Evolutionary conservation across 2,797 vertebrate genomes (phyloP).

Genomic region (Mormyrus proboscirostris): DNA sequence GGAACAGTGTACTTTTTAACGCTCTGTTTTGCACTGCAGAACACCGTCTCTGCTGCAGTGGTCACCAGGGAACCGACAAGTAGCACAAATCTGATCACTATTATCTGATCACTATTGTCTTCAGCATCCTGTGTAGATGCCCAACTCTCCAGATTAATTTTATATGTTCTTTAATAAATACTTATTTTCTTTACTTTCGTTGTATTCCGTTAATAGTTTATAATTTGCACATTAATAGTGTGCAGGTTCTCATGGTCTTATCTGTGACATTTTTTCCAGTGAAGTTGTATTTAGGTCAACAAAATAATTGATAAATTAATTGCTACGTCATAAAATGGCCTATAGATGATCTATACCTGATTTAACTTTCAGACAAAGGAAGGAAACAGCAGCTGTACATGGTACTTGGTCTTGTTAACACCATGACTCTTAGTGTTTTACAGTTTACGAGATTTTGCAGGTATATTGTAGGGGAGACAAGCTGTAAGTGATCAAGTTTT

Average conservation of each 20-base stretch:
- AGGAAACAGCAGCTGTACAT: not conserved
- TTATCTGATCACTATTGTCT: not conserved
- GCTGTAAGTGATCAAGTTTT: not conserved
- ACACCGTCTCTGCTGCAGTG: not conserved
- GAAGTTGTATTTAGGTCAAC: not conserved
- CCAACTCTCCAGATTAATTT: not conserved
- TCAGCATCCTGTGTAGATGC: not conserved
- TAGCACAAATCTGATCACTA: not conserved
- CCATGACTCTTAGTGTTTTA: not conserved
- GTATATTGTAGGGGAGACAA: not conserved
- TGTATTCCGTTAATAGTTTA: not conserved
- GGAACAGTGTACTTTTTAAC: not conserved
- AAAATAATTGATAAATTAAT: not conserved
- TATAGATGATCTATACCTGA: not conserved
- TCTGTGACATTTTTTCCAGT: not conserved
- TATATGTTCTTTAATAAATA: not conserved
- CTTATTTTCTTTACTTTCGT: not conserved
- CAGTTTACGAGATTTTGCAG: not conserved
- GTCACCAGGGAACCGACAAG: not conserved
- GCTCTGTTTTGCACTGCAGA: not conserved
- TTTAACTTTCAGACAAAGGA: not conserved
- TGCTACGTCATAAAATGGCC: not conserved
- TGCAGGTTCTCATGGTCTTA: not conserved
- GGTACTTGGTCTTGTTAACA: not conserved
- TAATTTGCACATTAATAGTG: not conserved